A percentile compares a stretch with the other conserved stretches of the same genome.
phyloP scores from a whole-genome alignment of 2,113 vertebrate genomes.

The Colossoma macropomum region DNA sequence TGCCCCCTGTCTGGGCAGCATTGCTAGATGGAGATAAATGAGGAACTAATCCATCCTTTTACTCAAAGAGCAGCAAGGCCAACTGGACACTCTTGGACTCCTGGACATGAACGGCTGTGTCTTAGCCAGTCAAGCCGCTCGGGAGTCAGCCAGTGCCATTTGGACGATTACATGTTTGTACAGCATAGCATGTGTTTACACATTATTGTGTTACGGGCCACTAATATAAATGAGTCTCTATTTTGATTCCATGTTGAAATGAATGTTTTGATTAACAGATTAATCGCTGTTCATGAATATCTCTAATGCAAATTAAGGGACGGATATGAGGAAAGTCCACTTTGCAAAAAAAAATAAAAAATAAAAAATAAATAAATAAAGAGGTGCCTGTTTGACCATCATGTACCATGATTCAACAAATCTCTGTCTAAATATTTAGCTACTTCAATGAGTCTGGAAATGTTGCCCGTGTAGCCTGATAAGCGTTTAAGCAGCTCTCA shows the following conservation, averaged over 20 bases:
- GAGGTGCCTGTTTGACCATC: neutral
- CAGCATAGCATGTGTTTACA: neutral
- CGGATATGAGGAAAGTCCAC: neutral
- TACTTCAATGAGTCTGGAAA: neutral
- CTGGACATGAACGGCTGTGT: neutral
- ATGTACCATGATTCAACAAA: neutral
- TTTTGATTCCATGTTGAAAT: neutral
- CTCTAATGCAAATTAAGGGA: neutral
- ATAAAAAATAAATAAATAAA: no score
- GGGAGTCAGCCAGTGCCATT: neutral
- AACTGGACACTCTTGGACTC: neutral
- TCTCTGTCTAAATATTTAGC: neutral
- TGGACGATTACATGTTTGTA: neutral
- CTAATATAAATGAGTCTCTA: neutral
- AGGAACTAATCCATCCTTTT: neutral
- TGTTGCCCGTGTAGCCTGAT: neutral
- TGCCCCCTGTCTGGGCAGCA: neutral
- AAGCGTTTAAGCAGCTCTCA: constrained; percentile 15
- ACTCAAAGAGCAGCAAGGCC: neutral
- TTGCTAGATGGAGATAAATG: neutral
- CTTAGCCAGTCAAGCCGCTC: neutral
- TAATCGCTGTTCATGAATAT: neutral
- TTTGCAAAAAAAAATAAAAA: neutral
- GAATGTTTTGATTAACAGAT: neutral
- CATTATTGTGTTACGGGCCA: neutral